Conservation (phyloP, 2,113 vertebrate genomes). For the Sakesphorus luctuosus region DNA sequence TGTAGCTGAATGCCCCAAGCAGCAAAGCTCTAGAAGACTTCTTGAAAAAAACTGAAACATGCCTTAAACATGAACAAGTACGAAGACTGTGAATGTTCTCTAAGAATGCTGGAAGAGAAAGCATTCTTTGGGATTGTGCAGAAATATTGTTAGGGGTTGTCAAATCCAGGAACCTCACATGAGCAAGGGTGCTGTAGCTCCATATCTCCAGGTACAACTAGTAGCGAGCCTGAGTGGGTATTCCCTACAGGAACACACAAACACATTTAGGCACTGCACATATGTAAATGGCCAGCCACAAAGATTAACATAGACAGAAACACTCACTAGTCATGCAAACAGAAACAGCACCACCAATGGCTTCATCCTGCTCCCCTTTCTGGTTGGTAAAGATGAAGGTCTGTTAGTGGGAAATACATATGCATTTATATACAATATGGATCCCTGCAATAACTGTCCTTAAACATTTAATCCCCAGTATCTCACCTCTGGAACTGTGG, state of each 20-base stretch:
- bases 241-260: neutral
- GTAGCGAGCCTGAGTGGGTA: neutral
- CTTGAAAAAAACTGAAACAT: neutral
- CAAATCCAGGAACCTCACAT: neutral
- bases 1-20: neutral
- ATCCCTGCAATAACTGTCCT: neutral
- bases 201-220: neutral
- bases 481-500: neutral
- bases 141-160: neutral
- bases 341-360: neutral
- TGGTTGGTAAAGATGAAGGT: neutral
- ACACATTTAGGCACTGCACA: neutral
- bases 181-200: neutral
- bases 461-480: neutral
- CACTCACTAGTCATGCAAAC: conserved; percentile 13
- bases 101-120: neutral
- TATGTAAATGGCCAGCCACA: neutral
- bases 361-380: neutral
- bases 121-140: neutral
- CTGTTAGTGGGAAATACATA: neutral
- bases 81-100: neutral
- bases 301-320: neutral
- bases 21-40: neutral
- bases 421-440: neutral
- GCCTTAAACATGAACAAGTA: neutral